These are phyloP conservation scores for Octodon degus DNA, from an alignment of 2,113 vertebrate genomes.

Conservation along the genomic window DNA sequence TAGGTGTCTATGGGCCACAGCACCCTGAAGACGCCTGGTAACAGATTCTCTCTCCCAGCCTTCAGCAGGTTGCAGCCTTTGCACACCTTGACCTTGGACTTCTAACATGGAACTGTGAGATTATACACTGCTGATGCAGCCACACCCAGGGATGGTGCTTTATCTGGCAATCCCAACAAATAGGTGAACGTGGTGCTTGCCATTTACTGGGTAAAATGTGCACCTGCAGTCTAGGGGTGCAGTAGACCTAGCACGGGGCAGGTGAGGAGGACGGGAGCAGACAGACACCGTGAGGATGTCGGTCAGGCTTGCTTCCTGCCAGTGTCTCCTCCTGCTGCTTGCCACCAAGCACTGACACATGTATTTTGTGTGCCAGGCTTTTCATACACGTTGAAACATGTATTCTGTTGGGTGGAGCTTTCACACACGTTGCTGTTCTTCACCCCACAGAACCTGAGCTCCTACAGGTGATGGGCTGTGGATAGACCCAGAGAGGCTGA, in stretches of 20 bases:
- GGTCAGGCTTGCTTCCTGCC: not conserved
- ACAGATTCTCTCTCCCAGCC: not conserved
- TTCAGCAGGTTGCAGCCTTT: not conserved
- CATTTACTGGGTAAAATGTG: not conserved
- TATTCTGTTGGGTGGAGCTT: not conserved
- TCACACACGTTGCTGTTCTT: not conserved
- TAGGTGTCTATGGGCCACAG: not conserved
- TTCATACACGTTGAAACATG: not conserved
- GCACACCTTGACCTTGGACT: not conserved
- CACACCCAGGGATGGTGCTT: not conserved
- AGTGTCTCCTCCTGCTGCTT: not conserved
- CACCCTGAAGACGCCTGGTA: not conserved
- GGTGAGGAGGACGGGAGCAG: not conserved
- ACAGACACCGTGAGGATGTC: not conserved
- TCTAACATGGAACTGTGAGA: not conserved
- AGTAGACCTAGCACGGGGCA: fast-evolving
- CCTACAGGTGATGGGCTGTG: not conserved
- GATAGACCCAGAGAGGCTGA: not conserved
- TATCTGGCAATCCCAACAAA: not conserved
- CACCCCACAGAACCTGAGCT: not conserved
- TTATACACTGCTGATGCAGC: not conserved
- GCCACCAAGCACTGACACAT: too few species aligned
- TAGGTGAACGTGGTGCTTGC: not conserved
- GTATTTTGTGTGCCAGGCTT: not conserved
- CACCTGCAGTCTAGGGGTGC: not conserved